Base-by-base conservation (phyloP, 2,113 vertebrate species). In the Haemorhous mexicanus region DNA sequence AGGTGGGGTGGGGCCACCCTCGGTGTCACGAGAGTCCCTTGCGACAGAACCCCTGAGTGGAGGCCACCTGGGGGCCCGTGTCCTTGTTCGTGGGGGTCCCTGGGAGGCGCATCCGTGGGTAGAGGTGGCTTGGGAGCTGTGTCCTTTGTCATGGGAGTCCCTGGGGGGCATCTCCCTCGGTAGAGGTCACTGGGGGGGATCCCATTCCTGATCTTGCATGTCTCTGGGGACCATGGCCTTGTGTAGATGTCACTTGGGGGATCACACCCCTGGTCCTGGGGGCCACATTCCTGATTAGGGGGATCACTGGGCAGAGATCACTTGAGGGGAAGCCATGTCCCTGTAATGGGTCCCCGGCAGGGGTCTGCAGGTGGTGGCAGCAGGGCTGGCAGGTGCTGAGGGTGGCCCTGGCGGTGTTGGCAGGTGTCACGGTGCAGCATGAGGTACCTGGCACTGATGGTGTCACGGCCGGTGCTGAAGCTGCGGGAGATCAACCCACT, bases 391-490 rank as follows among this genome's bases (percentile, higher is more conserved):
- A 10, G 78, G 53, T 11, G 44, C 13, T 82, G 78, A 68, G 3
- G 1, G 28, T n/a, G 69, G 32, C 50, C 26, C n/a, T 1, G 28
- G 68, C 2, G 7, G 7, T 3, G 91, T 6, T 0, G 55, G 85
- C 96, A 99, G 99, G 99, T 99, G 69, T 99, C 99, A 7, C 99
- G 99, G 41, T 98, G 99, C 68, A 99, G 99, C 75, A 97, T 99
- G 98, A 98, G 99, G 30, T 99, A 99, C 97, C 97, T 99, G 95
- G 97, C 98, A 3, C 98, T 99, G 94, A 99, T 99, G 99, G 97
- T 99, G 89, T 96, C 99, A 0, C 98, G 99, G 43, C 99, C 99
- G 0, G 99, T 99, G 88, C 98, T 99, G 94, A 99, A 98, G 87
- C 97, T 99, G 86, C 98, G 98, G 27, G 99, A 99, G 97, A 98